phyloP scores from a whole-genome alignment of 2,797 vertebrate species.

The Bothrops alternatus region DNA sequence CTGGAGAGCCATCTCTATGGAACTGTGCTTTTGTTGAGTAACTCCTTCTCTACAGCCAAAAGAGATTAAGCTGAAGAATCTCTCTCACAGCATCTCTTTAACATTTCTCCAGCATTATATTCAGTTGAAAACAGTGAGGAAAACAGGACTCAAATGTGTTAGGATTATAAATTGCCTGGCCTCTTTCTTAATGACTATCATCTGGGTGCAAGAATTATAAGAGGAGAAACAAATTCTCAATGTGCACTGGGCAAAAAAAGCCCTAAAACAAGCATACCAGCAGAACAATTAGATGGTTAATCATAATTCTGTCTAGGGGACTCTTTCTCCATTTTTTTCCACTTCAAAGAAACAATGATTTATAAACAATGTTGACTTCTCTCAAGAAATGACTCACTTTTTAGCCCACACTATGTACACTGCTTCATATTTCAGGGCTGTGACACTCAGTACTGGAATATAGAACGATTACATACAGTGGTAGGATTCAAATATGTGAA shows the following conservation, averaged over 20 bases:
- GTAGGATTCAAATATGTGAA: no score
- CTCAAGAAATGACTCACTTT: conserved; percentile 60
- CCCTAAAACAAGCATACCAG: conserved; percentile 66
- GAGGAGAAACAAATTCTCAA: conserved; percentile 63
- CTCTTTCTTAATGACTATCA: conserved; percentile 61
- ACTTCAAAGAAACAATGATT: conserved; percentile 63
- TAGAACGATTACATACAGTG: conserved; percentile 7
- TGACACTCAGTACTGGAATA: conserved; percentile 21
- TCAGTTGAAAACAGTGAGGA: conserved; percentile 14
- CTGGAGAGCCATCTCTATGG: neutral
- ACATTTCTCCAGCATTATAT: conserved; percentile 29
- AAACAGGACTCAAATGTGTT: conserved; percentile 10
- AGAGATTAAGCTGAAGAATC: neutral
- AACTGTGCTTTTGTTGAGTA: neutral
- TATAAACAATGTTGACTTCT: conserved; percentile 60
- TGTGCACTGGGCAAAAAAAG: conserved; percentile 57
- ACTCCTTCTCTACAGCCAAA: neutral
- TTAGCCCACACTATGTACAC: conserved; percentile 14
- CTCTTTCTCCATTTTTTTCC: conserved; percentile 59
- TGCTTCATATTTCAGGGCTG: conserved; percentile 43
- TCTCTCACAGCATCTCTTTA: neutral
- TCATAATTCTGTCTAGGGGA: conserved; percentile 45
- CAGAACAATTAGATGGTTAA: conserved; percentile 66
- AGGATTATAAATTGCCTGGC: conserved; percentile 44
- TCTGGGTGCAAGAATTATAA: conserved; percentile 55